phyloP scores from a whole-genome alignment of 2,113 vertebrate genomes.

The Atractosteus spatula region DNA sequence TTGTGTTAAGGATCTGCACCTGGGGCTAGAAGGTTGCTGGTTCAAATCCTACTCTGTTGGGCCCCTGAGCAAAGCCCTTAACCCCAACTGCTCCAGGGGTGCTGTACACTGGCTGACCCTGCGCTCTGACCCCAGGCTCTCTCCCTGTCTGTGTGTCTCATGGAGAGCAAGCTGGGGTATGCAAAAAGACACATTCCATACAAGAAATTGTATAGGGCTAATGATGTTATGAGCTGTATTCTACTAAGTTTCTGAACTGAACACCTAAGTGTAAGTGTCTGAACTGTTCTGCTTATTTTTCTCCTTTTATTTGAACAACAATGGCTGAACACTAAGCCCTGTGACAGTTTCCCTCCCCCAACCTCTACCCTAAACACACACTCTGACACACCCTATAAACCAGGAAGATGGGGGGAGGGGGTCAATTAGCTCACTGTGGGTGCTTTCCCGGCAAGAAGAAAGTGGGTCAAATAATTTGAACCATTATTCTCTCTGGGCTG shows the following conservation, averaged over 20 bases:
- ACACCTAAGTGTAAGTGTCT: conserved; percentile 3
- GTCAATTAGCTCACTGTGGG: conserved; percentile 56
- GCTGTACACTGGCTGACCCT: too few species aligned
- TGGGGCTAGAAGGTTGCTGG: too few species aligned
- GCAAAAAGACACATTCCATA: too few species aligned
- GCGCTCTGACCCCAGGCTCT: too few species aligned
- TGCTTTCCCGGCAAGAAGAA: conserved; percentile 24
- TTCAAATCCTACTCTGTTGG: too few species aligned
- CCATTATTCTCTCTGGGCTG: conserved; percentile 19
- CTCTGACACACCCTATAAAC: not conserved
- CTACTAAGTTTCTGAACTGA: conserved; percentile 24
- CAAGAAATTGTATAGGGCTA: too few species aligned
- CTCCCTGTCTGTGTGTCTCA: too few species aligned
- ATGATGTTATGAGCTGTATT: too few species aligned
- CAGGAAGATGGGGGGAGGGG: not conserved
- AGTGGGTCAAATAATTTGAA: conserved; percentile 53
- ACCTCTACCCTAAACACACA: conserved; percentile 9
- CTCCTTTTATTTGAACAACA: conserved; percentile 27
- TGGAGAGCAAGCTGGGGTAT: too few species aligned
- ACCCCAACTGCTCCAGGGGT: too few species aligned
- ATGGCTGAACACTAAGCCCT: conserved; percentile 42
- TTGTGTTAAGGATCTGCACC: too few species aligned
- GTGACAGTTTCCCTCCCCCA: conserved; percentile 29
- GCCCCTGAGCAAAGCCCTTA: too few species aligned
- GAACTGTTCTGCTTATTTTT: conserved; percentile 33